These are phyloP conservation scores for Drosophila meridionalis DNA, from an alignment of 2,888 invertebrate species.

Conservation along the genomic window DNA sequence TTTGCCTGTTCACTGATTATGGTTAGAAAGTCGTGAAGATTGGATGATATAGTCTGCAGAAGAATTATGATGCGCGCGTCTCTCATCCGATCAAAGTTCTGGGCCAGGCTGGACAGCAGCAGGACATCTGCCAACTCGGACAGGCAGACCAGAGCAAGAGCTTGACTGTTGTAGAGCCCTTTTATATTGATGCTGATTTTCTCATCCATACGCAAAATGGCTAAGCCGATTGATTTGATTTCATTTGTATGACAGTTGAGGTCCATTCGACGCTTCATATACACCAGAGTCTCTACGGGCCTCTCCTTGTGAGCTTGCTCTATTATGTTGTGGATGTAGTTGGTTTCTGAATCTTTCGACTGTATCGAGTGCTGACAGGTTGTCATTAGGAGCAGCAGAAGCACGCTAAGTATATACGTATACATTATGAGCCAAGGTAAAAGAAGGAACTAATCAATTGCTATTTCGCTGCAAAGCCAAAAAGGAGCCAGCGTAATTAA, in stretches of 20 bases:
- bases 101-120: conserved; percentile 24
- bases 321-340: conserved; percentile 16
- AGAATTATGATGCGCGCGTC: conserved; percentile 31
- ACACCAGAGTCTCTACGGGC: conserved; percentile 14
- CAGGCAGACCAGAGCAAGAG: conserved; percentile 36
- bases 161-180: conserved; percentile 2
- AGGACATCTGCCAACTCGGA: conserved; percentile 10
- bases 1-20: not conserved
- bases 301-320: conserved; percentile 1
- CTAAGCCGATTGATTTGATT: not conserved
- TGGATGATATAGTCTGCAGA: not conserved
- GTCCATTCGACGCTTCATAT: conserved; percentile 4
- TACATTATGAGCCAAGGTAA: conserved; percentile 17
- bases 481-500: not conserved
- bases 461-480: not conserved
- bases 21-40: not conserved
- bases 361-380: not conserved
- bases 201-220: conserved; percentile 21
- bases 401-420: not conserved
- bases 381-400: not conserved
- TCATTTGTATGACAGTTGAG: not conserved
- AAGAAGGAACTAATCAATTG: not conserved
- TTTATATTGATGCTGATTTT: not conserved
- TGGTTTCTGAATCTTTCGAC: not conserved
- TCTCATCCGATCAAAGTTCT: conserved; percentile 28